Conservation (phyloP, 2,888 invertebrate genomes). For the Synergus japonicus region DNA sequence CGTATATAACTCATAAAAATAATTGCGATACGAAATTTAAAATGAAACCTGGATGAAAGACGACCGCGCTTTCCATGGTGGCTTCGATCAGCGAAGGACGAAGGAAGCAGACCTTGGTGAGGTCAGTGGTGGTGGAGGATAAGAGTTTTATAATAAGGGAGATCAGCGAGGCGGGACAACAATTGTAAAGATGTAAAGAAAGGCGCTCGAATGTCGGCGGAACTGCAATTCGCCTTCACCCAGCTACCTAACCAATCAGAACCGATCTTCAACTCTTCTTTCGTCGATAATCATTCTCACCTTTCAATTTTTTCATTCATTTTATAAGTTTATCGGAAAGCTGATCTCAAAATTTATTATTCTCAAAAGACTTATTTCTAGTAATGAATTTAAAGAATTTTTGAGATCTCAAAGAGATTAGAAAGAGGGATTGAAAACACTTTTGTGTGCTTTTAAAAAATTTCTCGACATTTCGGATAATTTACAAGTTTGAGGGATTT, state of each 20-base stretch:
- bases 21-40: slow-evolving; percentile 15
- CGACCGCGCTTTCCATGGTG: slow-evolving; percentile 13
- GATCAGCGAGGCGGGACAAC: slow-evolving; percentile 45
- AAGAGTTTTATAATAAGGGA: slow-evolving; percentile 47
- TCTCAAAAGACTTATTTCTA: too few relatives aligned
- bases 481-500: too few relatives aligned
- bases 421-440: too few relatives aligned
- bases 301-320: background rate
- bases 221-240: slow-evolving; percentile 65
- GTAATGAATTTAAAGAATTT: too few relatives aligned
- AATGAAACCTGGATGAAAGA: slow-evolving; percentile 5
- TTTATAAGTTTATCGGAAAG: too few relatives aligned
- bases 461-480: too few relatives aligned
- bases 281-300: background rate
- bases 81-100: background rate
- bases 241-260: slow-evolving; percentile 69
- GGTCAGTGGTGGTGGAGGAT: slow-evolving; percentile 45
- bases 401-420: too few relatives aligned
- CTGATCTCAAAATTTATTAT: too few relatives aligned
- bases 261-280: slow-evolving; percentile 61
- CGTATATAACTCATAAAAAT: slow-evolving; percentile 13
- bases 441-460: too few relatives aligned
- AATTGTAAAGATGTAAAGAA: slow-evolving; percentile 46
- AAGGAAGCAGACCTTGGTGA: slow-evolving; percentile 9
- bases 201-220: slow-evolving; percentile 45